phyloP scores from a whole-genome alignment of 2,113 vertebrate genomes.

The Odontophorus gujanensis region DNA sequence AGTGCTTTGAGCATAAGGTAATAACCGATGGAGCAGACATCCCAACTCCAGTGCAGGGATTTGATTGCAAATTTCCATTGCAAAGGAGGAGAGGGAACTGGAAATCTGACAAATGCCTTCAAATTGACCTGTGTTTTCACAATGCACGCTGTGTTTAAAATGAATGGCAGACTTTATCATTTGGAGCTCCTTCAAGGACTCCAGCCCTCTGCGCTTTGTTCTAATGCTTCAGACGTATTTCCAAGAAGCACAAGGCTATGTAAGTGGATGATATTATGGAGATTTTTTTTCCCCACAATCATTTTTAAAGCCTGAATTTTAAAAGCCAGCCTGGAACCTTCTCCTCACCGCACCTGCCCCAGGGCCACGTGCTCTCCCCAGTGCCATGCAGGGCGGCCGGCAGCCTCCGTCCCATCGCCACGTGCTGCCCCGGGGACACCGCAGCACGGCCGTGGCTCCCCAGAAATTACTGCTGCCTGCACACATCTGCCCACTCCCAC shows the following conservation, averaged over 20 bases:
- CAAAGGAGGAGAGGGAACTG: constrained; percentile 65
- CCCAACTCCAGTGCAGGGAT: constrained; percentile 39
- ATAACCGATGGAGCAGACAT: constrained; percentile 26
- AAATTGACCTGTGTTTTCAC: constrained; percentile 74
- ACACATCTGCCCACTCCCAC: background rate
- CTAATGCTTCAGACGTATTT: constrained; percentile 73
- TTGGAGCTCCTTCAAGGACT: constrained; percentile 78
- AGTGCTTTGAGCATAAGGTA: background rate
- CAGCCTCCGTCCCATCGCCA: background rate
- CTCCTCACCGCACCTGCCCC: background rate
- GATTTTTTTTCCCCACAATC: background rate
- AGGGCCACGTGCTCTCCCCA: background rate
- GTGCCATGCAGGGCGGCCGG: too few species aligned
- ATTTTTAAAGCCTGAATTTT: constrained; percentile 65
- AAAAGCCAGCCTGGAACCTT: background rate
- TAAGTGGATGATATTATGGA: constrained; percentile 43
- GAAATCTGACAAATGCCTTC: constrained; percentile 71
- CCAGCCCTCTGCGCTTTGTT: constrained; percentile 67
- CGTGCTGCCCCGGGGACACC: fast-evolving
- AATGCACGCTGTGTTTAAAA: constrained; percentile 64
- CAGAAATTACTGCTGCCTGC: background rate
- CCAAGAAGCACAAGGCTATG: constrained; percentile 65
- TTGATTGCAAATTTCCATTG: constrained; percentile 78
- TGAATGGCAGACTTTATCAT: constrained; percentile 76
- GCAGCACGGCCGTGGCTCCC: background rate